Conservation (phyloP, 2,797 vertebrate genomes). For the Pagetopsis macropterus region DNA sequence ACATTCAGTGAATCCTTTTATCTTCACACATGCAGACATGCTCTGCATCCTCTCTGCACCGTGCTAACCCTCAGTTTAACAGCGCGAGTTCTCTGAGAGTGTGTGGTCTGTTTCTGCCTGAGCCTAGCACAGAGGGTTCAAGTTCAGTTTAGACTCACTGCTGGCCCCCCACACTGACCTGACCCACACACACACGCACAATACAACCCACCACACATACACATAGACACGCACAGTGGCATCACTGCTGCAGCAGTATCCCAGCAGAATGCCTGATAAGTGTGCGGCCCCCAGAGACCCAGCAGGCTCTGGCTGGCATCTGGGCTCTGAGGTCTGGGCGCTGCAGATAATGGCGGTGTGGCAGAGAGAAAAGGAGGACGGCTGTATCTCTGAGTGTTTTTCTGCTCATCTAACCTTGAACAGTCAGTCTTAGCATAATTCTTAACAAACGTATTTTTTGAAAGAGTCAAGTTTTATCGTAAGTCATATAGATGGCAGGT, state of each 20-base stretch:
- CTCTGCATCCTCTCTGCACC: slow-evolving; percentile 24
- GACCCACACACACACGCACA: slow-evolving; percentile 20
- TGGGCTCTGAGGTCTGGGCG: slow-evolving; percentile 52
- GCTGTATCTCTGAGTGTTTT: slow-evolving; percentile 19
- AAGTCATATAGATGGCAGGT: background rate
- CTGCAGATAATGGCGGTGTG: slow-evolving; percentile 56
- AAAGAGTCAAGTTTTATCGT: background rate
- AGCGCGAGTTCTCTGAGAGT: slow-evolving; percentile 33
- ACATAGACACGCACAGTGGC: slow-evolving; percentile 23
- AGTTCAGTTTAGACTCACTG: slow-evolving; percentile 33
- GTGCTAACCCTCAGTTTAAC: slow-evolving; percentile 13
- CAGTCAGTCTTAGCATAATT: background rate
- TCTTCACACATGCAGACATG: slow-evolving; percentile 58
- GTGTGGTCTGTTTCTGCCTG: slow-evolving; percentile 38
- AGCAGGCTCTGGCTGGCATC: slow-evolving; percentile 53
- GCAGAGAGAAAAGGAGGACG: slow-evolving; percentile 19
- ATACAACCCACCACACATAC: slow-evolving; percentile 9
- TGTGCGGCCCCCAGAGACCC: slow-evolving; percentile 52
- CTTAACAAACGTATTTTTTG: background rate
- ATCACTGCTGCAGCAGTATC: slow-evolving; percentile 61
- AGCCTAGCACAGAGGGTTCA: slow-evolving; percentile 45
- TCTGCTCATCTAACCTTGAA: background rate
- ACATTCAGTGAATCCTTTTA: slow-evolving; percentile 27
- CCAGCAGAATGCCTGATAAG: slow-evolving; percentile 69
- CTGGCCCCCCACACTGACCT: slow-evolving; percentile 31